Conservation (phyloP, 2,113 vertebrate species). For the Emberiza fucata region DNA sequence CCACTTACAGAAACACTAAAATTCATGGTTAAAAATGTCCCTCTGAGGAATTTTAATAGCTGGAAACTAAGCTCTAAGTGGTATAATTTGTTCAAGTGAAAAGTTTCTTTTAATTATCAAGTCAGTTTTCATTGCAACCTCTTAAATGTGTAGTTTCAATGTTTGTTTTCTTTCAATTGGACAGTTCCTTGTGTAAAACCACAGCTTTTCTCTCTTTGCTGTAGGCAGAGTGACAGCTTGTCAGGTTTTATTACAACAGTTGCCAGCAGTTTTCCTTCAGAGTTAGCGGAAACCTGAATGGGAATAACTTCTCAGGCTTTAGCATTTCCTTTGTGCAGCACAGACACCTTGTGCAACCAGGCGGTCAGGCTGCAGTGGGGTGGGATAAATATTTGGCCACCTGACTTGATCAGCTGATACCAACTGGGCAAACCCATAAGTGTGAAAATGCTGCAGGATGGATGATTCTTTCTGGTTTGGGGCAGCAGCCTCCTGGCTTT, state of each 20-base stretch:
- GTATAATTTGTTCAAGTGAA: background rate
- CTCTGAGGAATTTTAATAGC: slow-evolving; percentile 5
- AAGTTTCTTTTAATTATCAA: background rate
- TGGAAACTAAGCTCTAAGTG: background rate
- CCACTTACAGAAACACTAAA: background rate
- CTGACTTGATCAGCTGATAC: background rate
- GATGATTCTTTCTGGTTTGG: background rate
- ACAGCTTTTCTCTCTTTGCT: background rate
- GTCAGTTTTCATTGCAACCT: background rate
- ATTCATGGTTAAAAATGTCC: background rate
- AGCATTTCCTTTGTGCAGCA: background rate
- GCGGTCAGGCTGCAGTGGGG: background rate
- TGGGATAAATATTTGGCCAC: background rate
- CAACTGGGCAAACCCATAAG: background rate
- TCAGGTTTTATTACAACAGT: background rate
- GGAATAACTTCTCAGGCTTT: background rate
- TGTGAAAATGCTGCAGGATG: background rate
- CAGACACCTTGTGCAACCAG: background rate
- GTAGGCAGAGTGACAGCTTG: background rate
- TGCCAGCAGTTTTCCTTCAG: background rate
- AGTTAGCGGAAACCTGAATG: background rate
- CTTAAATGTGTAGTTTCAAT: background rate
- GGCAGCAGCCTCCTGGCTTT: background rate
- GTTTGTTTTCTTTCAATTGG: background rate
- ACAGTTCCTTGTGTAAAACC: background rate